Evolutionary conservation across 2,888 invertebrate genomes (phyloP), one percentile per base, ranked within the genome.

Genomic region (Melipona beecheii): DNA sequence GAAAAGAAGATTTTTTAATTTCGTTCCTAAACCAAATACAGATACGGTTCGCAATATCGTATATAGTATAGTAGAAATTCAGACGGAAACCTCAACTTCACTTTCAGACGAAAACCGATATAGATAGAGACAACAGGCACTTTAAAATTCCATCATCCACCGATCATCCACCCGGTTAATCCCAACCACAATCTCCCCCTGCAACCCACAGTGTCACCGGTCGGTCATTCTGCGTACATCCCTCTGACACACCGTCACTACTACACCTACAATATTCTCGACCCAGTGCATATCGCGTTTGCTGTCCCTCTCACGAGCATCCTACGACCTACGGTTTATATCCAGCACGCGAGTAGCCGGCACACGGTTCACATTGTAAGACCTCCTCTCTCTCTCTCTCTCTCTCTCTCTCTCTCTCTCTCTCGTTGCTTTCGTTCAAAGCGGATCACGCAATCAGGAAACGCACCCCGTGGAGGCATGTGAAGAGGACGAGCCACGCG

Each of bases 401-500:
- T 52, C 52, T 21, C 5, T 68, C 50, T 52, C 27, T 52, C 52
- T 31, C 66, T 49, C 19, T 43, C 65, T 43, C 24, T n/a, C 43
- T 15, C 27, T 52, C 21, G 15, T 4, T 17, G 43, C 36, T 13
- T 58, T 71, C 24, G 43, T 43, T 54, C 50, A 50, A 54, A 31
- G 27, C 21, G 49, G n/a, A 64, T 72, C 36, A 80, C 52, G 65
- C 70, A 58, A 69, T 43, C 49, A 49, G 71, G 19, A 76, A 81
- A 89, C 89, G 84, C 89, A 89, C 89, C 89, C 89, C 86, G 83
- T 86, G 87, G 64, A 90, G 86, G 79, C 90, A 90, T 78, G 89
- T 86, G 87, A 92, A 89, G 87, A 92, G 90, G 86, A 92, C 86
- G 90, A 93, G 89, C 93, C 92, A 93, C 87, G 92, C 92, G 90